These are phyloP conservation scores for Lytechinus pictus DNA, from an alignment of 35 echinoderm and acorn worm species.

Conservation along the genomic window DNA sequence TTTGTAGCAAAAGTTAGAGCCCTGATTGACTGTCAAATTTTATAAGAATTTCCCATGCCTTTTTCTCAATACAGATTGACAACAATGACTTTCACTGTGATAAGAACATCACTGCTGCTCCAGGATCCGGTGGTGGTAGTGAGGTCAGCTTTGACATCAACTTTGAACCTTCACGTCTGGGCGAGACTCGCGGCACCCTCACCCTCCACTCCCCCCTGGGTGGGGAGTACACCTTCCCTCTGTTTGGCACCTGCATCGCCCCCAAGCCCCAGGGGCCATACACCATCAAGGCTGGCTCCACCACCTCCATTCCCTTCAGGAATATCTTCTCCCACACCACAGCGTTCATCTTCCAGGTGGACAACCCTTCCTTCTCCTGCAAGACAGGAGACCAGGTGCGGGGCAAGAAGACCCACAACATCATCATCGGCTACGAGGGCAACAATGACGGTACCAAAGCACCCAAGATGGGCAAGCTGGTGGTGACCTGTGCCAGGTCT, in stretches of 20 bases:
- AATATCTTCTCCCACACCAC: constrained; percentile 99
- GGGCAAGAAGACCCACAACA: constrained; percentile 96
- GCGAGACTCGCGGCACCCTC: constrained; percentile 83
- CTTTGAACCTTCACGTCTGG: constrained; percentile 90
- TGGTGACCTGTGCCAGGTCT: constrained; percentile 89
- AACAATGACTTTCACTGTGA: constrained; percentile 97
- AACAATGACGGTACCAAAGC: constrained; percentile 91
- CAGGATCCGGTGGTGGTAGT: constrained; percentile 93
- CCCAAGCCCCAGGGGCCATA: constrained; percentile 97
- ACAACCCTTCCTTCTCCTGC: constrained; percentile 88
- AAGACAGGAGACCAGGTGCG: constrained; percentile 87
- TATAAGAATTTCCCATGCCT: neutral
- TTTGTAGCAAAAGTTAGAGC: too few relatives aligned
- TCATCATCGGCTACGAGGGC: constrained; percentile 91
- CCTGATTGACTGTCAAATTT: too few relatives aligned
- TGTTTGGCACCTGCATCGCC: constrained; percentile 88
- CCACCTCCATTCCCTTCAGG: constrained; percentile 93
- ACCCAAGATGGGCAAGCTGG: constrained; percentile 97
- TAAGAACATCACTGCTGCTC: constrained; percentile 87
- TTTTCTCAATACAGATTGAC: constrained; percentile 65
- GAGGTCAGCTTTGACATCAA: constrained; percentile 93
- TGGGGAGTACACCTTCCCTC: constrained; percentile 91
- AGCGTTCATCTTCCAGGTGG: constrained; percentile 93
- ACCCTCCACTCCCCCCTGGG: constrained; percentile 74
- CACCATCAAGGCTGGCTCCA: constrained; percentile 89